These are phyloP conservation scores for Pelecanoides urinatrix DNA, from an alignment of 2,113 vertebrate species.

Conservation along the genomic window DNA sequence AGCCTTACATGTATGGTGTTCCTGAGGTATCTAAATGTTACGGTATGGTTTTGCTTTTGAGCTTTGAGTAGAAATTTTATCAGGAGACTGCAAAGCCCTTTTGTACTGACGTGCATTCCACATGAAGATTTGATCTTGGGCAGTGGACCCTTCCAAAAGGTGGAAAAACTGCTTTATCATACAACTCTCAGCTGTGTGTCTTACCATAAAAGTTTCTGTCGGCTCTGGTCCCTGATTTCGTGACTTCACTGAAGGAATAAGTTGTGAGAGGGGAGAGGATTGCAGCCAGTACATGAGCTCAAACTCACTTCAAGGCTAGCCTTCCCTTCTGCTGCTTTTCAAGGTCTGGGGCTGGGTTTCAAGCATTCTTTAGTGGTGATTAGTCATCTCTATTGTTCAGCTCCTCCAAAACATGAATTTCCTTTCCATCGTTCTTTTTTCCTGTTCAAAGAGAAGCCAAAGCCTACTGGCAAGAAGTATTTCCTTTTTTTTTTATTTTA, in stretches of 20 bases:
- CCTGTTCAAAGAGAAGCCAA: constrained; percentile 50
- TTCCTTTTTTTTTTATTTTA: constrained; percentile 33
- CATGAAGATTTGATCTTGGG: neutral
- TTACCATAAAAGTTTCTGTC: neutral
- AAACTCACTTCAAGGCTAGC: constrained; percentile 37
- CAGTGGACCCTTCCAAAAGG: neutral
- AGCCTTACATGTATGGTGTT: neutral
- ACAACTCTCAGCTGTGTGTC: neutral
- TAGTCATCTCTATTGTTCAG: constrained; percentile 65
- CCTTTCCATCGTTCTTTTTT: constrained; percentile 55
- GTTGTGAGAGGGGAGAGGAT: neutral
- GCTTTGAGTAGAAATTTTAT: neutral
- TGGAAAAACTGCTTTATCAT: neutral
- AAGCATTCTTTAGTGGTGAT: constrained; percentile 57
- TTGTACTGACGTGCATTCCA: neutral
- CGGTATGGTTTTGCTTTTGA: neutral
- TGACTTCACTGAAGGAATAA: neutral
- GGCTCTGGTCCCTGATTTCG: neutral
- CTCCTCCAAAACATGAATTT: constrained; percentile 61
- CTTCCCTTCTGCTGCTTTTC: constrained; percentile 37
- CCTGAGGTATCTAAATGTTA: neutral
- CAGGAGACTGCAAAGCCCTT: neutral
- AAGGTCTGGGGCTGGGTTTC: constrained; percentile 48
- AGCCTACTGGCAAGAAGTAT: constrained; percentile 38
- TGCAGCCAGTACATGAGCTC: neutral